Evolutionary conservation across 2,113 vertebrate genomes (phyloP).

Genomic region (Melanostigma gelatinosum): DNA sequence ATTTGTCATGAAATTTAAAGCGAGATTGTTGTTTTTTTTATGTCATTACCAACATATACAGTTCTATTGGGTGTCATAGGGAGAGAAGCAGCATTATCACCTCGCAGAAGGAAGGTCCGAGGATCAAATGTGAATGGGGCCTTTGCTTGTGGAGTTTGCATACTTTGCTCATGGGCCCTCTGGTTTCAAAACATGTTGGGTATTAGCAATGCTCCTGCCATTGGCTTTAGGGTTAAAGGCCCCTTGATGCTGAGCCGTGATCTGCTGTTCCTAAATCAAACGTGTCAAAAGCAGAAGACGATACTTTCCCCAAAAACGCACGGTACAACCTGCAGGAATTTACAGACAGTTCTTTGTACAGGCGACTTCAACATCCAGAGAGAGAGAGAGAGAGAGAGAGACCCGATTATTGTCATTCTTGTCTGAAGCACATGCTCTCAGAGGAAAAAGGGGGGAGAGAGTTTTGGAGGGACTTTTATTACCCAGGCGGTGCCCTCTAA

Average conservation of each 20-base stretch:
- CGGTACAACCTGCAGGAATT: slow-evolving; percentile 6
- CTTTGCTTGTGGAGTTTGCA: background rate
- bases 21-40: background rate
- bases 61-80: background rate
- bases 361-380: slow-evolving; percentile 10
- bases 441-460: slow-evolving; percentile 17
- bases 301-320: background rate
- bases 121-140: background rate
- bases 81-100: background rate
- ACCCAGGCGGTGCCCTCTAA: slow-evolving; percentile 12
- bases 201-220: background rate
- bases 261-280: background rate
- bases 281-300: background rate
- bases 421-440: slow-evolving; percentile 32
- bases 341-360: slow-evolving; percentile 2
- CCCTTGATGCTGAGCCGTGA: background rate
- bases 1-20: slow-evolving; percentile 8
- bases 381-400: slow-evolving; percentile 1
- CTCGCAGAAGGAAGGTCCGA: background rate
- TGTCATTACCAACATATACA: background rate
- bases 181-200: background rate
- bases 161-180: background rate
- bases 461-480: slow-evolving; percentile 28
- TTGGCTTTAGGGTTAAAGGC: background rate
- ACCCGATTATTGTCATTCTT: slow-evolving; percentile 29